Evolutionary conservation across 2,113 vertebrate genomes (phyloP), one percentile per base, ranked within the genome.

Genomic region (Butorides virescens): DNA sequence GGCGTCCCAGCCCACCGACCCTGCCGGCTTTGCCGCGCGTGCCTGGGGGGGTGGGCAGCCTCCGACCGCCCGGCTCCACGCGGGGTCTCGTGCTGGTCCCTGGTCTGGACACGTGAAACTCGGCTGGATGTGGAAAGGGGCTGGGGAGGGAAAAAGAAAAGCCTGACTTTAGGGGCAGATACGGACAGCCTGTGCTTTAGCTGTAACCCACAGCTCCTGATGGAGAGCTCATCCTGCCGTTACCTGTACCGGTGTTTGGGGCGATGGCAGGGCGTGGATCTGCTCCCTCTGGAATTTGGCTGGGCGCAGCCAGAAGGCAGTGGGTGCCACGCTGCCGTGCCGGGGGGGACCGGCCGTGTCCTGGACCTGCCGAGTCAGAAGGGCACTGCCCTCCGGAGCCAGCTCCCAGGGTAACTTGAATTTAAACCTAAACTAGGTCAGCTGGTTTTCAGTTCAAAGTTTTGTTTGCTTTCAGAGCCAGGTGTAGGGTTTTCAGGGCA

Each of bases 401-500:
- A 34, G 67, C 58, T 88, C 71, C 47, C 36, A 10, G 66, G 23
- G 23, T 13, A 32, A 32, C 2, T 26, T 39, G n/a, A 10, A 55
- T 42, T 73, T 58, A 58, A 49, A 66, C 36, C 71, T 42, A 4
- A 80, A 89, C 15, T 63, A 49, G 94, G 93, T 71, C 93, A 74
- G 52, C 39, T 58, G 61, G 10, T 0, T 26, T 77, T 70, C 0
- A 1, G 83, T 80, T 73, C 59, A 86, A 91, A 88, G 79, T 77
- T 73, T 46, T 91, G 17, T 93, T 92, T 88, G 63, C 86, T 80
- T 37, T 80, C 63, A 26, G 75, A 92, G 59, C n/a, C 75, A 93
- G 79, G 37, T 32, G 56, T 32, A 18, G n/a, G 21, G 68, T 80
- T 85, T 75, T 63, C 32, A 25, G 70, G 81, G 15, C 15, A 0